Base-by-base conservation (phyloP, 1,140 invertebrate genomes). In the Yoshiicerus persimilis region DNA sequence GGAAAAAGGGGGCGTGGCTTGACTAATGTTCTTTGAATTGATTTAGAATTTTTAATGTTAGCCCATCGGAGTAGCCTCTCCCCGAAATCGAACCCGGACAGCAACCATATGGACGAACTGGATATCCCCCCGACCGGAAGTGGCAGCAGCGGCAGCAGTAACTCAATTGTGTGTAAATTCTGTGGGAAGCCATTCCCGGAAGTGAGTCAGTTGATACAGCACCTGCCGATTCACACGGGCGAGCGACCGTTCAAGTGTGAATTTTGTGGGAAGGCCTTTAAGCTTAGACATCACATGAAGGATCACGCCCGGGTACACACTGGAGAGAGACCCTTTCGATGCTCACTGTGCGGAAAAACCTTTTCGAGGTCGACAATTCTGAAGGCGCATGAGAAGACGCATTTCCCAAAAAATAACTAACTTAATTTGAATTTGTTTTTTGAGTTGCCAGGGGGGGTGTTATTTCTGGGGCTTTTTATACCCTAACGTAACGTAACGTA, bases 371-470 rank as follows among this genome's bases (percentile, higher is more conserved):
- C 96, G 85, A 97, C 96, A 84, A 97, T 97, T 92, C 93, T 97
- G 88, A 97, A 97, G 92, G 96, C 96, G 90, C 97, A 97, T 93
- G 96, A 97, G 93, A 97, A 97, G 93, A 97, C 96, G 90, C 96
- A 97, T 93, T 97, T 96, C 93, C 96, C 96, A 87, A 97, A 97
- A 93, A 85, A 88, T 30, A 89, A 88, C 30, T 56, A 23, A 86
- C 32, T 32, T 34, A 34, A 32, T 80, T 32, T 80, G 27, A 80
- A 13, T 80, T 80, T 38, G 64, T 80, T 38, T 32, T 38, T 80
- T 80, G 32, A 80, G 34, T 80, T 80, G 39, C 38, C 83, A 84
- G 83, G 38, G 83, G 77, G 34, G 77, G 77, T 83, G 32, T 70
- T 30, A 30, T 70, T 70, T 32, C 27, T 32, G 66, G 66, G 66